phyloP scores from a whole-genome alignment of 2,797 vertebrate genomes.

The Todus mexicanus region DNA sequence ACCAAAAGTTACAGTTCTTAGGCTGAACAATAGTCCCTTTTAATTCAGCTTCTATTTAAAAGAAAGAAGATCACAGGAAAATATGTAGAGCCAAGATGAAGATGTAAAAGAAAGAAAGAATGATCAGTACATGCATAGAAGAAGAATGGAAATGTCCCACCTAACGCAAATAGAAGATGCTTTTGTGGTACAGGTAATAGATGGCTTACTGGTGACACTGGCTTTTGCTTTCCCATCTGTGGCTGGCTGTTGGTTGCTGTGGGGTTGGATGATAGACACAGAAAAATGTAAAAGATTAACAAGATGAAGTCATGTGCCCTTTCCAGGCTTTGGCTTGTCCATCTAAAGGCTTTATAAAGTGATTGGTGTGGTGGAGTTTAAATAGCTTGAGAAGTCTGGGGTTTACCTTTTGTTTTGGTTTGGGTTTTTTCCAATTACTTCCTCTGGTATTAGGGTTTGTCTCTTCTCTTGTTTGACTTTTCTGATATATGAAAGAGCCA shows the following conservation, averaged over 20 bases:
- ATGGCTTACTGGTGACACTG: not conserved
- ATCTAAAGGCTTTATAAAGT: not conserved
- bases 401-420: not conserved
- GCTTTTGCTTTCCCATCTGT: not conserved
- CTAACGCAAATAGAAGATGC: not conserved
- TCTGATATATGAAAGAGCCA: not conserved
- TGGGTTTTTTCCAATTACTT: not conserved
- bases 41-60: not conserved
- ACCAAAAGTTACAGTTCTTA: not conserved
- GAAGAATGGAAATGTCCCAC: not conserved
- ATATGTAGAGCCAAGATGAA: not conserved
- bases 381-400: not conserved
- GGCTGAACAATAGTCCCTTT: not conserved
- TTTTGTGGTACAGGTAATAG: not conserved
- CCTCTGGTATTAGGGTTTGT: not conserved
- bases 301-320: not conserved
- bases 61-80: not conserved
- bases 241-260: not conserved
- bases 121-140: not conserved
- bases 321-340: not conserved
- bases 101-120: not conserved
- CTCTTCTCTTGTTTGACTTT: not conserved
- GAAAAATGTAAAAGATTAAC: not conserved
- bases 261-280: not conserved
- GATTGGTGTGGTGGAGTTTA: not conserved